These are phyloP conservation scores for Penaeus japonicus DNA, from an alignment of 1,140 invertebrate genomes.

Conservation along the genomic window DNA sequence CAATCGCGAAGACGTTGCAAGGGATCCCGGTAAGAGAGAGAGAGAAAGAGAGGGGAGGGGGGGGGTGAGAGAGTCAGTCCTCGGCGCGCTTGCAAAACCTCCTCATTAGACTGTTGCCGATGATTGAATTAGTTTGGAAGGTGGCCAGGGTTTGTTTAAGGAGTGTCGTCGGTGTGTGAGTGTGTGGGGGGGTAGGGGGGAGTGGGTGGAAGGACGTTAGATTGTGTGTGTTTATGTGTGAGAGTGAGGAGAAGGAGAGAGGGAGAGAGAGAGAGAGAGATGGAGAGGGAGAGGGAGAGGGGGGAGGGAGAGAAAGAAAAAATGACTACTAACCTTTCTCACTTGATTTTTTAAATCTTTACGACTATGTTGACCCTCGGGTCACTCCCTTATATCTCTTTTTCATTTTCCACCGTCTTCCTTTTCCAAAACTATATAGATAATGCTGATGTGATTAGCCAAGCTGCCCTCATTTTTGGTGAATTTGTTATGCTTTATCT, in stretches of 20 bases:
- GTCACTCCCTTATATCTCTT: too few species aligned
- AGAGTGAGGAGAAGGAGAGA: background rate
- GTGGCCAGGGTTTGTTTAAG: background rate
- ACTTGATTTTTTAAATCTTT: too few species aligned
- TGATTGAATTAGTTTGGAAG: background rate
- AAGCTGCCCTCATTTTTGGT: too few species aligned
- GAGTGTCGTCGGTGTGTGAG: conserved; percentile 1
- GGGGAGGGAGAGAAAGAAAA: too few species aligned
- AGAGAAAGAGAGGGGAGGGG: background rate
- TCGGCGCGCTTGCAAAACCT: background rate
- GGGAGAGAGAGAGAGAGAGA: background rate
- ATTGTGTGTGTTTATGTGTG: background rate
- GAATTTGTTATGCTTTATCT: too few species aligned
- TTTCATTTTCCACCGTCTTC: too few species aligned
- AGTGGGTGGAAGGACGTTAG: background rate
- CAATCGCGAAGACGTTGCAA: background rate
- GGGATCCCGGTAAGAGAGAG: too few species aligned
- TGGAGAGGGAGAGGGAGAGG: background rate
- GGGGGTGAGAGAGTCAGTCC: background rate
- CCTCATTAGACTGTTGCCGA: background rate
- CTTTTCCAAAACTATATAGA: too few species aligned
- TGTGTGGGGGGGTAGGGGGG: background rate
- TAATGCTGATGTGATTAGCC: too few species aligned
- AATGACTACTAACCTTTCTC: too few species aligned
- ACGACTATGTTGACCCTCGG: too few species aligned